Evolutionary conservation across 2,888 invertebrate genomes (phyloP).

Genomic region (Trachelus iudaicus): DNA sequence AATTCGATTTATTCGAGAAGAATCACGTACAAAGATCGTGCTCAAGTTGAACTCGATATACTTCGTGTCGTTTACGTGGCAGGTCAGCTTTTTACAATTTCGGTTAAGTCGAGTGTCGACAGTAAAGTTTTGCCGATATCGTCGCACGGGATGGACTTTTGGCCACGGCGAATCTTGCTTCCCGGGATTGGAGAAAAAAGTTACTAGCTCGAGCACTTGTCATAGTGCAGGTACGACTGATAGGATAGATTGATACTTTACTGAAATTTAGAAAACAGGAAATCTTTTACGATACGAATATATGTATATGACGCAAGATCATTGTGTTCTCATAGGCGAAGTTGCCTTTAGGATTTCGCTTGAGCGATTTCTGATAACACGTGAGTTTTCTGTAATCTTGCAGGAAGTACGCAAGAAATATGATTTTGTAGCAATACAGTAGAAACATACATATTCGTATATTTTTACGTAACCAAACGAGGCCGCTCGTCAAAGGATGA

Average conservation of each 20-base stretch:
- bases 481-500: not conserved
- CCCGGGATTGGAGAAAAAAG: not conserved
- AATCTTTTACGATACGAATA: not conserved
- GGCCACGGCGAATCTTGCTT: not conserved
- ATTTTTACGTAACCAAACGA: constrained; percentile 64
- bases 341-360: constrained; percentile 51
- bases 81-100: not conserved
- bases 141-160: constrained; percentile 16
- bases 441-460: constrained; percentile 64
- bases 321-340: constrained; percentile 39
- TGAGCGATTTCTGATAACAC: constrained; percentile 74
- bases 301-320: not conserved
- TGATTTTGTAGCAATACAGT: not conserved
- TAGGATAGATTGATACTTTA: not conserved
- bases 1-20: constrained; percentile 37
- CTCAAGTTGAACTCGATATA: constrained; percentile 51
- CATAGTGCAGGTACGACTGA: not conserved
- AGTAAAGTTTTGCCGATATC: constrained; percentile 68
- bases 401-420: not conserved
- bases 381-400: constrained; percentile 66
- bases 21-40: constrained; percentile 54
- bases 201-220: not conserved
- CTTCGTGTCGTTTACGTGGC: not conserved
- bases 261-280: not conserved
- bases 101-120: constrained; percentile 67